Conservation (phyloP, 92 coral and sea anemone species). For the Umimayanthus chanpuru region DNA sequence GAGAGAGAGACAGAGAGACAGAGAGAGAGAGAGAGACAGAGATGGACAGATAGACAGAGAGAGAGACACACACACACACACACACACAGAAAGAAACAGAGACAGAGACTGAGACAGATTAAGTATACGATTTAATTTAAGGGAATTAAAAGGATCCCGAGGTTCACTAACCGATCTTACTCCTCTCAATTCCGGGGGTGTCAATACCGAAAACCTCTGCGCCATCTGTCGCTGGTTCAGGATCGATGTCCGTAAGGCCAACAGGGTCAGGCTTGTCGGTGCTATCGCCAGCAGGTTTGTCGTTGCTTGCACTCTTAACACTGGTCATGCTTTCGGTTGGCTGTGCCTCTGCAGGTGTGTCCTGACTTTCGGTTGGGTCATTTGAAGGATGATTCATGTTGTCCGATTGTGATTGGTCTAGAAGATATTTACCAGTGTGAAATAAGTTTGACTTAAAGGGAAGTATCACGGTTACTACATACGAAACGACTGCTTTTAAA, state of each 20-base stretch:
- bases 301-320: neutral
- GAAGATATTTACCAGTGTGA: neutral
- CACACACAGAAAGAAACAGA: too few species aligned
- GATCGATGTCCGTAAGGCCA: slow-evolving; percentile 18
- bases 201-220: slow-evolving; percentile 39
- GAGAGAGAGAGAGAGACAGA: too few species aligned
- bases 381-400: neutral
- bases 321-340: neutral
- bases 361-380: neutral
- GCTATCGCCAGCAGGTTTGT: neutral
- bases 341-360: neutral
- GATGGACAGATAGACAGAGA: too few species aligned
- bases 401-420: neutral
- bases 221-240: slow-evolving; percentile 33
- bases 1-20: too few species aligned
- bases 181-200: slow-evolving; percentile 33
- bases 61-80: too few species aligned
- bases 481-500: neutral
- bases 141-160: neutral
- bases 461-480: neutral
- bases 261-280: neutral
- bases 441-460: neutral
- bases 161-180: slow-evolving; percentile 29
- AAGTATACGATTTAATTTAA: too few species aligned
- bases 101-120: too few species aligned